These are phyloP conservation scores for Amazona guildingii DNA, from an alignment of 2,113 vertebrate species.

Conservation along the genomic window DNA sequence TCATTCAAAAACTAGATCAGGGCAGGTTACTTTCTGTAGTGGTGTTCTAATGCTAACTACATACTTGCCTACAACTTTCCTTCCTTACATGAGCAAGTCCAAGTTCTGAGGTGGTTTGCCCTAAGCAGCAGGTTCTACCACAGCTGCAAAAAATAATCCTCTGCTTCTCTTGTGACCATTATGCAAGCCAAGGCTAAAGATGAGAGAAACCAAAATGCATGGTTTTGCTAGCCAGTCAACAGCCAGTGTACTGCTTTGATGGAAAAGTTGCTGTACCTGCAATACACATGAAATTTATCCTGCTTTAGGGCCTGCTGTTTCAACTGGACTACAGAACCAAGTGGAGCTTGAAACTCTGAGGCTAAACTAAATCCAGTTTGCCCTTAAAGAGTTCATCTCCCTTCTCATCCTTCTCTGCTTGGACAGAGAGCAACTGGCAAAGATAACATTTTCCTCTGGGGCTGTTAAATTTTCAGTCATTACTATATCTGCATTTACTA, in stretches of 20 bases:
- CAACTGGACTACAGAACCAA: not conserved
- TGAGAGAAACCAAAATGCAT: not conserved
- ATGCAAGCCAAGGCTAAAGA: not conserved
- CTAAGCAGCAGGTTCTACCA: not conserved
- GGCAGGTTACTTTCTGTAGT: not conserved
- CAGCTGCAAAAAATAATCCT: not conserved
- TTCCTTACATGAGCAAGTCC: not conserved
- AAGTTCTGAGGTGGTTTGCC: not conserved
- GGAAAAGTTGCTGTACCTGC: not conserved
- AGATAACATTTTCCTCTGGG: not conserved
- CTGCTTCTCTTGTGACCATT: not conserved
- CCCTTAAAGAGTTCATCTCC: not conserved
- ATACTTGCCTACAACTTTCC: not conserved
- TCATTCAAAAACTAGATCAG: not conserved
- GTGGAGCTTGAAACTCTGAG: not conserved
- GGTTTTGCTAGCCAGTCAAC: not conserved
- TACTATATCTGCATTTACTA: not conserved
- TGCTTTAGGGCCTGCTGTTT: not conserved
- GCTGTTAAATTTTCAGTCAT: not conserved
- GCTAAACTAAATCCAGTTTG: not conserved
- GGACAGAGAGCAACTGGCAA: accelerated
- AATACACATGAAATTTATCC: not conserved
- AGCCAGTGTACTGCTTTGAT: not conserved
- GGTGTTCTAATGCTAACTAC: not conserved
- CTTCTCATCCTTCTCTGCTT: not conserved